Conservation (phyloP, 2,113 vertebrate genomes). For the Notothenia rossii region DNA sequence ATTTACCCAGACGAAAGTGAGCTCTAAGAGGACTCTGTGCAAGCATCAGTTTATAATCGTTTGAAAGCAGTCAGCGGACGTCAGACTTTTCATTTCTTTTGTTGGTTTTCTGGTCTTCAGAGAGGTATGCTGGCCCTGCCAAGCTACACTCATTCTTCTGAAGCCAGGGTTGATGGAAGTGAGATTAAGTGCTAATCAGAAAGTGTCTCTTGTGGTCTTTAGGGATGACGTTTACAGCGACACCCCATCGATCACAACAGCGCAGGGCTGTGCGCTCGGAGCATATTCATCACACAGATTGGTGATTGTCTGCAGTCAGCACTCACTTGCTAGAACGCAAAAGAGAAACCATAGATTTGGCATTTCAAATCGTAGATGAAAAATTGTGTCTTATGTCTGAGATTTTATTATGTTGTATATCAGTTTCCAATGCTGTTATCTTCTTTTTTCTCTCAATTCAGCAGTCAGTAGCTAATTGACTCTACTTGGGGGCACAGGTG, state of each 20-base stretch:
- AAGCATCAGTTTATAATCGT: conserved; percentile 77
- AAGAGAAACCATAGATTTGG: conserved; percentile 46
- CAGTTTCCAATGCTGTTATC: conserved; percentile 7
- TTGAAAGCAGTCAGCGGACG: conserved; percentile 67
- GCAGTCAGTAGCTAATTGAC: conserved; percentile 4
- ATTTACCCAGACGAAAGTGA: conserved; percentile 62
- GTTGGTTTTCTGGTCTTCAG: conserved; percentile 31
- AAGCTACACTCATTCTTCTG: conserved; percentile 23
- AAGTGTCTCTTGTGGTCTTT: conserved; percentile 64
- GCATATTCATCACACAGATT: conserved; percentile 49
- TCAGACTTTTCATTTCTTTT: conserved; percentile 54
- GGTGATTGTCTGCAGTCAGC: conserved; percentile 56
- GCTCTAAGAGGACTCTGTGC: conserved; percentile 65
- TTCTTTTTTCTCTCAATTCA: conserved; percentile 39
- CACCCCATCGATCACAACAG: conserved; percentile 63
- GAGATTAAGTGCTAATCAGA: conserved; percentile 74
- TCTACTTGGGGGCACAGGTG: neutral
- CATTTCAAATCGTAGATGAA: conserved; percentile 48
- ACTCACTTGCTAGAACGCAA: conserved; percentile 30
- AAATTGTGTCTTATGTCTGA: conserved; percentile 11
- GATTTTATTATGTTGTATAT: neutral
- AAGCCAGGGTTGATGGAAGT: conserved; percentile 44
- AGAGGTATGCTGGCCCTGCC: conserved; percentile 35
- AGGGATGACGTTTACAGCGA: conserved; percentile 59
- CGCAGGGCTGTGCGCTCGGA: conserved; percentile 17